Base-by-base conservation (phyloP, 2,113 vertebrate species). In the Pelecanus crispus region DNA sequence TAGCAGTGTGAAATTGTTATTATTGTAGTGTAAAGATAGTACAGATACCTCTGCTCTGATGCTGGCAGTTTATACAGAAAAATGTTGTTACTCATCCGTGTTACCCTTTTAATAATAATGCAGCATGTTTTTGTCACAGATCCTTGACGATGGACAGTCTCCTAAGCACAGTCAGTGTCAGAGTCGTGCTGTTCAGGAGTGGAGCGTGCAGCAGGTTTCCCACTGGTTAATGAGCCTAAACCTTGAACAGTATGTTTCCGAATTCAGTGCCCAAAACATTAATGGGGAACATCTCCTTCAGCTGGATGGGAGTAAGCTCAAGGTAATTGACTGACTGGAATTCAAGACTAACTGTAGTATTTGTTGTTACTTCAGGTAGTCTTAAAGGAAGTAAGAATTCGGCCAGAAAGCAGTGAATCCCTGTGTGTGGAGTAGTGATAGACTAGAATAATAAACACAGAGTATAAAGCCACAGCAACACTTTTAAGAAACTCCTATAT, bases 221-320 rank as follows among this genome's bases (percentile, higher is more conserved):
- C 98, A 98, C 97, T 99, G 99, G 99, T 94, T 99, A 45, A 97
- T 97, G 97, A 99, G 98, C 92, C 98, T 99, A 82, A 98, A 98
- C 97, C 97, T 99, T 96, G 99, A 99, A 81, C 99, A 99, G 56
- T 98, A 99, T 66, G 98, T 99, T 92, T 97, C 99, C 44, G 98
- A 99, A 98, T 99, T 99, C 98, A 99, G 98, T 95, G 98, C 99
- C 98, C 99, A 99, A 91, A 99, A 98, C 91, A 96, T 99, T 91
- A 98, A 99, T 17, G 99, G 99, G 95, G 98, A 99, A 59, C 98
- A 98, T 81, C 98, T 99, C 81, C 98, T 99, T 75, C 99, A 98
- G 92, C 97, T 99, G 97, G 99, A 99, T 92, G 98, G 98, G 77
- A 92, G 96, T 62, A 98, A 98, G 89, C 99, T 99, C 47, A 99